Base-by-base conservation (phyloP, 1,140 invertebrate genomes). In the Cotesia typhae region DNA sequence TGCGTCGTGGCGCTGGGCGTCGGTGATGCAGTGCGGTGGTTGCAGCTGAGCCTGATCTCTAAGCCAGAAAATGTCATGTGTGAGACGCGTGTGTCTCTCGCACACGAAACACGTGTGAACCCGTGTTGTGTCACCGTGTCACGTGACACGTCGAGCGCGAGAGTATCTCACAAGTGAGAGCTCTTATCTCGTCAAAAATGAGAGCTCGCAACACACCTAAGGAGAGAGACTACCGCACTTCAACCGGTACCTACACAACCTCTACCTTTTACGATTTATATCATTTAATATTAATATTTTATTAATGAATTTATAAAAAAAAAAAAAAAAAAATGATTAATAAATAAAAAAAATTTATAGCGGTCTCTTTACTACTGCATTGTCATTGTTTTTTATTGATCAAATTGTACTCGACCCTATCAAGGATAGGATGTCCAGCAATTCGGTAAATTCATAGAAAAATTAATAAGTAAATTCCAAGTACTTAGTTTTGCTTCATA, bases 1-100 rank as follows among this genome's bases (percentile, higher is more conserved):
- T 87, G 84, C 81, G 84, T 87, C 83, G 82, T 83, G 84, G 77
- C 77, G 84, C 80, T 83, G 82, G 84, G 79, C 83, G 83, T 85
- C 84, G 82, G 84, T 84, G 84, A 85, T 87, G 83, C 84, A 87
- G 84, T 86, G 84, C 84, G 85, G 85, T 87, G 84, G 82, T 86
- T 82, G 84, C 82, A 84, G 84, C 82, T 83, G 78, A 67, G 60
- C 52, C 61, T 65, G 64, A 67, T 20, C 55, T 83, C 28, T 52
- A 79, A 79, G 81, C 80, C 81, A 80, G 79, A 83, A 53, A 38
- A 67, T 17, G 41, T 47, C 41, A 47, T 47, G 69, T 69, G 70
- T 72, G 72, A 77, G 80, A 80, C 83, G 79, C 75, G 77, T 78
- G 72, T 72, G 53, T 60, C 41, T 47, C 9, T 70, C 53, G 51